Evolutionary conservation across 2,113 vertebrate genomes (phyloP), one percentile per base, ranked within the genome.

Genomic region (Pleuronectes platessa): DNA sequence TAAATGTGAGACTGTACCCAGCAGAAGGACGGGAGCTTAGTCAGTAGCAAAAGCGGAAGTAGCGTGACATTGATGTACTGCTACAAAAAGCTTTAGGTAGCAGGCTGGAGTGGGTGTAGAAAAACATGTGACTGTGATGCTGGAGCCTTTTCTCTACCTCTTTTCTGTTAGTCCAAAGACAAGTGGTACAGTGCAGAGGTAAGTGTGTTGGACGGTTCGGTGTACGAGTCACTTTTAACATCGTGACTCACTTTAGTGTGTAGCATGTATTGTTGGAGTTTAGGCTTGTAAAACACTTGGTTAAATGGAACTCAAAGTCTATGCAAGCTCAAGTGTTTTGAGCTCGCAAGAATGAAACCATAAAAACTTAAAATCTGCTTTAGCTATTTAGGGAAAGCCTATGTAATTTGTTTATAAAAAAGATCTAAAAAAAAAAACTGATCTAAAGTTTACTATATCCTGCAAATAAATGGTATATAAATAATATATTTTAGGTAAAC

Each of bases 11-110:
- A 72, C 51, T 35, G 47, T 45, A 23, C 23, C 51, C 61, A 47
- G 31, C 68, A 63, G 20, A 74, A 59, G 47, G 69, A 63, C 47
- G 31, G 49, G 14, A 56, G 40, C 61, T 77, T 59, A 13, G 67
- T 61, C 63, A 75, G 55, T 2, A 61, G 53, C 61, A 65, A 58
- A 66, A 78, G 63, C 3, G 1, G 42, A 69, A 69, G 54, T 42
- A 69, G 21, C 11, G 54, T 69, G 66, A 68, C 35, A 24, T 6
- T 68, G 31, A 68, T 23, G 31, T 23, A 40, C 27, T 68, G 26
- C 20, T 51, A 23, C 42, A 74, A 1, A 63, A 21, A 27, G 23
- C 17, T 26, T 26, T 13, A 23, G 17, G 24, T 7, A 3, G 1
- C 27, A 49, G n/a, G 45, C 3, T 11, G 13, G 9, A 61, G 42